A percentile compares a stretch with the other conserved stretches of the same genome.
Conservation (phyloP, 2,888 invertebrate genomes). For the Cerastis rubricosa region DNA sequence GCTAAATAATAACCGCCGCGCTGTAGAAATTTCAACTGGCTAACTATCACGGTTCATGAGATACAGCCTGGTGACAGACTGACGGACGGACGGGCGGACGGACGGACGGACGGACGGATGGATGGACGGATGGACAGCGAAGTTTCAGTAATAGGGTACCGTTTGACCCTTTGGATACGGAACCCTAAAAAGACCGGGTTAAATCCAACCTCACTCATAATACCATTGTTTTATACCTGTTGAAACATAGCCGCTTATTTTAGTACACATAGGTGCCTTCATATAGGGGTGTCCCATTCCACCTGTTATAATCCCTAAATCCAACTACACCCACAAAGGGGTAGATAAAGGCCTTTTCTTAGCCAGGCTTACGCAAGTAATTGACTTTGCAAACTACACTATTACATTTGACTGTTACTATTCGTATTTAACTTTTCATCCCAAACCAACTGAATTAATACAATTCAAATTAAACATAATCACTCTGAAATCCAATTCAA, state of each 20-base stretch:
- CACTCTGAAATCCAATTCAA: conserved; percentile 38
- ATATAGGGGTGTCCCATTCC: neutral
- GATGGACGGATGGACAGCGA: no score
- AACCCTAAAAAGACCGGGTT: no score
- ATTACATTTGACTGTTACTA: conserved; percentile 35
- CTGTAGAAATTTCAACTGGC: no score
- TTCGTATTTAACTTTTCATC: conserved; percentile 54
- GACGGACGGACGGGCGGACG: no score
- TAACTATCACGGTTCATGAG: no score
- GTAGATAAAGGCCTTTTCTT: conserved; percentile 30
- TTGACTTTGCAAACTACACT: conserved; percentile 27
- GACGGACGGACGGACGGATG: no score
- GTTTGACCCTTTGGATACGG: no score
- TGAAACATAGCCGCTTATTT: neutral
- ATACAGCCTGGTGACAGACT: no score
- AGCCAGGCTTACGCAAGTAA: conserved; percentile 35
- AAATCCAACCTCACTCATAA: neutral
- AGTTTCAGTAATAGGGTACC: no score
- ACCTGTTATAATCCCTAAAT: conserved; percentile 40
- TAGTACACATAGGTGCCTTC: neutral
- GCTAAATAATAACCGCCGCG: no score
- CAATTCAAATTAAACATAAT: conserved; percentile 56
- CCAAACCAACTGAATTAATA: conserved; percentile 53
- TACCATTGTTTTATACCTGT: neutral
- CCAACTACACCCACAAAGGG: conserved; percentile 23